Evolutionary conservation across 2,888 invertebrate species (phyloP).

Genomic region (Hyalella azteca): DNA sequence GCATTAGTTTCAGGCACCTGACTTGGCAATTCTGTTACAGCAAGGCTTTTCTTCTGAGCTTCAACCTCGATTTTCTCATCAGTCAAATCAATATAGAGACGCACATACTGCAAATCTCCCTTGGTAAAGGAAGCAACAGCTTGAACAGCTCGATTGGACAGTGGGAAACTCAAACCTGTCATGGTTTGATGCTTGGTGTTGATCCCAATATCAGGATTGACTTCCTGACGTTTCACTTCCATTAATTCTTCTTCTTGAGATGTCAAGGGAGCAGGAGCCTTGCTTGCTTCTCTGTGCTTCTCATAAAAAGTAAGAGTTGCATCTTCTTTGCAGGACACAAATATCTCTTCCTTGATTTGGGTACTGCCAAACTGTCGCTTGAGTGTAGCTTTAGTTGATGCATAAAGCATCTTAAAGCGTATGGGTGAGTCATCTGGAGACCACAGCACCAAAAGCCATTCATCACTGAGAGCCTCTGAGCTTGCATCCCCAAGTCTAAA

Average conservation of each 20-base stretch:
- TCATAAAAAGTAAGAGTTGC: conserved; percentile 81
- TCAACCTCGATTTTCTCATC: conserved; percentile 69
- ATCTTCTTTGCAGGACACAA: conserved; percentile 73
- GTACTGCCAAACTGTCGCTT: conserved; percentile 95
- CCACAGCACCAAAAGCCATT: conserved; percentile 94
- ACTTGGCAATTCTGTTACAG: conserved; percentile 73
- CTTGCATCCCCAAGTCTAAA: conserved; percentile 70
- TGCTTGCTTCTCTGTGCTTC: conserved; percentile 76
- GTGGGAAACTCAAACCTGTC: conserved; percentile 86
- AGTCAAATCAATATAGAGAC: conserved; percentile 83
- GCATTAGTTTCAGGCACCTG: conserved; percentile 85
- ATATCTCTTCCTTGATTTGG: conserved; percentile 92
- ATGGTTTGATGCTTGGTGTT: conserved; percentile 87
- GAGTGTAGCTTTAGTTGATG: conserved; percentile 94
- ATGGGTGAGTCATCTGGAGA: conserved; percentile 90
- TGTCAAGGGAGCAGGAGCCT: conserved; percentile 89
- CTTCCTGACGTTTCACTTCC: conserved; percentile 76
- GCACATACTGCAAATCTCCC: conserved; percentile 85
- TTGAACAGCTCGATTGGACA: conserved; percentile 78
- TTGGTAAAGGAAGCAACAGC: conserved; percentile 76
- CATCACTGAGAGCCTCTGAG: conserved; percentile 71
- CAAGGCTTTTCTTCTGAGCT: conserved; percentile 63
- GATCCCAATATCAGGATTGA: conserved; percentile 76
- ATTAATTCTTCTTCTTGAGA: conserved; percentile 77
- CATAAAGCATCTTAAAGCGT: conserved; percentile 96